Base-by-base conservation (phyloP, 1,140 invertebrate genomes). In the Phortica variegata region DNA sequence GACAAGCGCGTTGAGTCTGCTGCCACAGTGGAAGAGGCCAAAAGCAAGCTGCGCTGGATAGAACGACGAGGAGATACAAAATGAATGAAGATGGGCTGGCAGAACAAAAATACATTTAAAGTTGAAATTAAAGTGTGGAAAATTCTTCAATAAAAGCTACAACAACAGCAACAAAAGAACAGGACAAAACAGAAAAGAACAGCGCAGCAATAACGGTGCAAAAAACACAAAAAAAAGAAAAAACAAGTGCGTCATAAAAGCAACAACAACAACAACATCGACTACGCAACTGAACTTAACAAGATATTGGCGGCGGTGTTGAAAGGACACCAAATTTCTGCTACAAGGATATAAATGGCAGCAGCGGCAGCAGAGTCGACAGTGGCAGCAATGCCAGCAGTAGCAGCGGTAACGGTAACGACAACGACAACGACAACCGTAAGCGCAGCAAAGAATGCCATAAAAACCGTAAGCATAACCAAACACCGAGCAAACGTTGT, bases 391-490 rank as follows among this genome's bases (percentile, higher is more conserved):
- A 36, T 13, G 33, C 12, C 33, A 36, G n/a, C 33, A 17, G 16
- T 16, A 38, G 18, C 36, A 16, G 3, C 36, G 18, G 18, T 16
- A 16, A 38, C 36, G 13, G 3, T 9, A 17, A 38, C 2, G 9
- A 17, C 13, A 38, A n/a, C 43, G 38, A 39, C 16, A 21, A 34
- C 50, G 46, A 52, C 49, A 47, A 49, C 43, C 43, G 46, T 34
- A 7, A 56, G 39, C 49, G 45, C 26, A 36, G 53, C 53, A 56
- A 40, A 44, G 49, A 53, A 52, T 52, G 48, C 51, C 52, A 47
- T 45, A 40, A 43, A 47, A 52, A 31, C 45, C 34, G 40, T 16
- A 29, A 42, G 20, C 18, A 20, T 12, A 18, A 42, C 10, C n/a
- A 42, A 42, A n/a, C n/a, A n/a, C n/a, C n/a, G n/a, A n/a, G n/a